Evolutionary conservation across 2,888 invertebrate species (phyloP).

Genomic region (Hipparchia semele): DNA sequence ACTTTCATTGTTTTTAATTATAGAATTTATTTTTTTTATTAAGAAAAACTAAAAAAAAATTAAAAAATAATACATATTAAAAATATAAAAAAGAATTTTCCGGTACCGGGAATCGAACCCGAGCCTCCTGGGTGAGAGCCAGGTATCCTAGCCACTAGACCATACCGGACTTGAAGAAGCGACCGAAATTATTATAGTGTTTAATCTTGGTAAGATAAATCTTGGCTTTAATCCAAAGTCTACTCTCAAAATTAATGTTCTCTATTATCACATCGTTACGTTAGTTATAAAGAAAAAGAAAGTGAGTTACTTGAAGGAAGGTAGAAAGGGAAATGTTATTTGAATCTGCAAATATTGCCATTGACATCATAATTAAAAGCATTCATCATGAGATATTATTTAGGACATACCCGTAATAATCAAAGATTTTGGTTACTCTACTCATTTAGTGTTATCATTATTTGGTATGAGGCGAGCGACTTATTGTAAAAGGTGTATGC

Average conservation of each 20-base stretch:
- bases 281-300: too few relatives aligned
- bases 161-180: constrained; percentile 69
- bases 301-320: too few relatives aligned
- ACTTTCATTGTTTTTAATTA: too few relatives aligned
- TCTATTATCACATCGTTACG: too few relatives aligned
- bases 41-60: neutral
- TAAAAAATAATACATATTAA: neutral
- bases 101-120: constrained; percentile 87
- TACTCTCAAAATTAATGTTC: too few relatives aligned
- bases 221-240: constrained; percentile 2
- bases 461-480: constrained; percentile 26
- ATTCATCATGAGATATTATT: too few relatives aligned
- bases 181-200: neutral
- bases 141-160: constrained; percentile 88
- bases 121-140: constrained; percentile 88
- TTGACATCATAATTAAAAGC: too few relatives aligned
- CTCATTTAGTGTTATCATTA: neutral
- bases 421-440: neutral
- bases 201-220: neutral
- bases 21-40: neutral
- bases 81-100: constrained; percentile 11
- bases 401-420: neutral
- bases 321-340: too few relatives aligned
- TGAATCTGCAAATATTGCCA: too few relatives aligned
- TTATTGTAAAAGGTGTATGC: constrained; percentile 65